phyloP scores from a whole-genome alignment of 1,140 invertebrate genomes.

The Achatina immaculata region DNA sequence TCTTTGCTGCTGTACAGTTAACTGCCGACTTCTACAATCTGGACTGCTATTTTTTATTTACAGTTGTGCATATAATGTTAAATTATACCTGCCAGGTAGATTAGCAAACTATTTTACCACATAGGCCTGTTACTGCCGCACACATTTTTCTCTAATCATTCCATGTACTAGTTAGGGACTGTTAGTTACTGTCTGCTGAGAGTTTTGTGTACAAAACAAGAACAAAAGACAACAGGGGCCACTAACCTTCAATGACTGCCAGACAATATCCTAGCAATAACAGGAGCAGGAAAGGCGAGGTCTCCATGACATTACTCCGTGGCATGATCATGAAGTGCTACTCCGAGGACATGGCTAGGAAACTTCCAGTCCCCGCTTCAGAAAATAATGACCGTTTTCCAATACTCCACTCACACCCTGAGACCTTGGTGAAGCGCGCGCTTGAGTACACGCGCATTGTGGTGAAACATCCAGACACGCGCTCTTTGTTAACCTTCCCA shows the following conservation, averaged over 20 bases:
- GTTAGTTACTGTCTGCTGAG: no score
- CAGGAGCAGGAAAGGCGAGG: conserved; percentile 24
- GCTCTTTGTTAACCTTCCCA: neutral
- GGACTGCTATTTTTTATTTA: no score
- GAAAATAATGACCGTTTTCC: neutral
- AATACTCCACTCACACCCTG: neutral
- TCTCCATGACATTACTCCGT: conserved; percentile 12
- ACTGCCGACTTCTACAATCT: no score
- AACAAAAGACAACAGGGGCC: no score
- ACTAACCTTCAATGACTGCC: conserved; percentile 29
- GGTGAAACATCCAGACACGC: conserved; percentile 7
- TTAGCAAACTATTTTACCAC: no score
- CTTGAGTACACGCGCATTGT: neutral
- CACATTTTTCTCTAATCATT: no score
- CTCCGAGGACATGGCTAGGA: neutral
- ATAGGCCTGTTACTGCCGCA: no score
- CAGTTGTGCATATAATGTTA: no score
- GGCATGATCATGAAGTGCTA: neutral
- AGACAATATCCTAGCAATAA: conserved; percentile 33
- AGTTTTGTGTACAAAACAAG: no score
- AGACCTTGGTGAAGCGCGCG: neutral
- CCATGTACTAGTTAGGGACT: no score
- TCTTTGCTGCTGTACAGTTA: no score
- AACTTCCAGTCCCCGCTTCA: neutral
- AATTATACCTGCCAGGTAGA: no score